Percentiles rank a stretch among this genome's conserved stretches.
phyloP scores from a whole-genome alignment of 2,113 vertebrate species.

The Nothoprocta pentlandii region DNA sequence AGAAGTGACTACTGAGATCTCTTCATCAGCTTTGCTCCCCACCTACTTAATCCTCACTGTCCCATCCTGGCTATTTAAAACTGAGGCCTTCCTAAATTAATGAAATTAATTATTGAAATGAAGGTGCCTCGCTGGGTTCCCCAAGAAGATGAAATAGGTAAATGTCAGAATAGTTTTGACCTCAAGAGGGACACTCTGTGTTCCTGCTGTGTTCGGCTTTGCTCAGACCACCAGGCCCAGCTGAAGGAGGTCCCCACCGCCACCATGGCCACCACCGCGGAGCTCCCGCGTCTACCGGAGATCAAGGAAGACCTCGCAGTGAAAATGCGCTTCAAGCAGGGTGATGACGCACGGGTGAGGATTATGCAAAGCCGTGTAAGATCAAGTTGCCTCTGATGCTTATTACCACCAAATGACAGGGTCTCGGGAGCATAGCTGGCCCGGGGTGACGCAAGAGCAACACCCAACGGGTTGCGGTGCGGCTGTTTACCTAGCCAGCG shows the following conservation, averaged over 20 bases:
- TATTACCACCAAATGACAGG: slow-evolving; percentile 29
- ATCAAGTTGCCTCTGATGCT: not conserved
- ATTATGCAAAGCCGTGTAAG: not conserved
- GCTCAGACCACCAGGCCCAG: not conserved
- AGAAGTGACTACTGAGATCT: slow-evolving; percentile 29
- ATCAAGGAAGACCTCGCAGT: not conserved
- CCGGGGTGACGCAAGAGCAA: not conserved
- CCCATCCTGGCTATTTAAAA: not conserved
- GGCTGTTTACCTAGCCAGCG: not conserved
- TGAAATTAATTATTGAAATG: not conserved
- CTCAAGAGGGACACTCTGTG: not conserved
- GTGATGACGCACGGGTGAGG: not conserved
- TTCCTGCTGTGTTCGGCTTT: not conserved
- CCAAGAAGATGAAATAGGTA: not conserved
- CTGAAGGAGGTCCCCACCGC: not conserved
- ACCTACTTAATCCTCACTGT: not conserved
- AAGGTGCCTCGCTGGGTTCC: not conserved
- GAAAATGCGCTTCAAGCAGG: not conserved
- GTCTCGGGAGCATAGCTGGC: not conserved
- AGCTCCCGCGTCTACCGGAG: not conserved
- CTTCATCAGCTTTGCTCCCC: not conserved
- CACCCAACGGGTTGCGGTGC: not conserved
- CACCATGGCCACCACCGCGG: not conserved
- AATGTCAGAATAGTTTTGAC: not conserved
- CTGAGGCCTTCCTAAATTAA: not conserved